phyloP scores from a whole-genome alignment of 2,797 vertebrate genomes.

The Chaetodon trifasciatus region DNA sequence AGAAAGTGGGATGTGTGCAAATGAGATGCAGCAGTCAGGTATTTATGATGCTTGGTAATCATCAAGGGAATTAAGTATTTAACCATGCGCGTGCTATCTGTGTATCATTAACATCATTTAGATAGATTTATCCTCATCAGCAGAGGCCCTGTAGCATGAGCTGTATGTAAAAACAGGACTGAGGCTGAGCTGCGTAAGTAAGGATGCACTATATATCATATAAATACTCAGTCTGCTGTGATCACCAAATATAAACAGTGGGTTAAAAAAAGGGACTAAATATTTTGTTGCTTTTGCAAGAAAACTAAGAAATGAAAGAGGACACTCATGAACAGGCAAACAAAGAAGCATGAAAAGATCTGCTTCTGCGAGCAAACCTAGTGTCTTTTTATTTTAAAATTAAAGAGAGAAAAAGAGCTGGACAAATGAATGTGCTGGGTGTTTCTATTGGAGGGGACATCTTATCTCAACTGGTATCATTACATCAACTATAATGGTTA shows the following conservation, averaged over 20 bases:
- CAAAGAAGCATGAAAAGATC: not conserved
- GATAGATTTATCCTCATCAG: conserved; percentile 57
- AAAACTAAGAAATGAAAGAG: not conserved
- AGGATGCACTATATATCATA: not conserved
- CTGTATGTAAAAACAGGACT: conserved; percentile 37
- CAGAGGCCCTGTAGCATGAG: conserved; percentile 43
- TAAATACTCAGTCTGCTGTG: not conserved
- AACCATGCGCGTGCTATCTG: conserved; percentile 62
- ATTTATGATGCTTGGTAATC: conserved; percentile 77
- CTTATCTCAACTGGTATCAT: conserved; percentile 1
- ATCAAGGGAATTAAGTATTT: conserved; percentile 76
- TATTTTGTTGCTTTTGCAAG: not conserved
- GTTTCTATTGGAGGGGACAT: not conserved
- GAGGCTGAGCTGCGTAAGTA: conserved; percentile 23
- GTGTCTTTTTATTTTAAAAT: not conserved
- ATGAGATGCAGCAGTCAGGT: conserved; percentile 78
- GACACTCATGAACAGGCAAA: not conserved
- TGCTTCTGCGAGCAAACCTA: not conserved
- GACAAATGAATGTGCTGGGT: conserved; percentile 1
- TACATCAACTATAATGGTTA: conserved; percentile 4
- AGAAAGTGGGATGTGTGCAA: conserved; percentile 62
- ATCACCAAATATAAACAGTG: not conserved
- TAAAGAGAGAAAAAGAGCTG: not conserved
- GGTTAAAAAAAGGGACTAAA: not conserved
- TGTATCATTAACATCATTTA: conserved; percentile 69